These are phyloP conservation scores for Xerus inauris DNA, from an alignment of 2,113 vertebrate species.

Conservation along the genomic window DNA sequence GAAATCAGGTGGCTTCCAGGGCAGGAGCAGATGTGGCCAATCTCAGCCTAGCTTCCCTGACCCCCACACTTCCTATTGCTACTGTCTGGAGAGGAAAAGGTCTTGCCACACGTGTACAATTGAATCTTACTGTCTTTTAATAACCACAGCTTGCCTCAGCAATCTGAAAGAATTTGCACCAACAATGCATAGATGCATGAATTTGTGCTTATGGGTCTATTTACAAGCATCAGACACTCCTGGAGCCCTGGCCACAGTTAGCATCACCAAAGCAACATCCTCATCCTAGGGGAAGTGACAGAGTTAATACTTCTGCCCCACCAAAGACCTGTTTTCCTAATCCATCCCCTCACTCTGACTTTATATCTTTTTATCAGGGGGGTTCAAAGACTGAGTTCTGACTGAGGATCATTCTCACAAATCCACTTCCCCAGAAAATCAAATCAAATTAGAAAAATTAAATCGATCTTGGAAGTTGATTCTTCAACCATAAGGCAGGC, in stretches of 20 bases:
- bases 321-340: background rate
- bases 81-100: background rate
- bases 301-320: background rate
- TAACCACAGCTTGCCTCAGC: background rate
- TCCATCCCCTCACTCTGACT: background rate
- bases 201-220: background rate
- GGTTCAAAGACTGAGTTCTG: constrained; percentile 30
- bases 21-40: background rate
- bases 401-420: background rate
- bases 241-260: background rate
- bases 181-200: rapidly evolving
- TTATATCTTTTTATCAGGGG: background rate
- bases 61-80: background rate
- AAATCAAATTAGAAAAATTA: constrained; percentile 35
- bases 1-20: background rate
- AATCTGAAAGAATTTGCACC: background rate
- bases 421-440: background rate
- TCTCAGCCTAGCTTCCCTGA: background rate
- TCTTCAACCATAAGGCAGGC: background rate
- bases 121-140: background rate
- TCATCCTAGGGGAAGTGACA: background rate
- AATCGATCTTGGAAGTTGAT: background rate
- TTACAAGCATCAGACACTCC: background rate
- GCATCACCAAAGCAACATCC: background rate
- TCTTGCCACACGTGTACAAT: background rate